Evolutionary conservation across 2,113 vertebrate species (phyloP).

Genomic region (Rhegmatorhina hoffmannsi): DNA sequence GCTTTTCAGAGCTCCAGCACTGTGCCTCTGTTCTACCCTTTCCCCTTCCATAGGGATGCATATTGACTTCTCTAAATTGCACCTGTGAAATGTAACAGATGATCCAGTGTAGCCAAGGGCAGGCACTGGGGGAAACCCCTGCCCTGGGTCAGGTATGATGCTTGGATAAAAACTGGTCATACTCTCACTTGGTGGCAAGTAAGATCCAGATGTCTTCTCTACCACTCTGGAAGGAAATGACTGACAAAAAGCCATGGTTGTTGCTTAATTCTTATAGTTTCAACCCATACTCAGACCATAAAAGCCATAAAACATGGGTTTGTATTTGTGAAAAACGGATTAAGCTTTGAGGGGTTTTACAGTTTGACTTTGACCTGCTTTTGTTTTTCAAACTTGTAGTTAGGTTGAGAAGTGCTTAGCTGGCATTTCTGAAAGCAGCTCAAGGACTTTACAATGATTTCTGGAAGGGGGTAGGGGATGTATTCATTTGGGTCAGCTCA

Average conservation of each 20-base stretch:
- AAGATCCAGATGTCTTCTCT: background rate
- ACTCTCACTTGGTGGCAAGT: background rate
- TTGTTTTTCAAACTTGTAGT: slow-evolving; percentile 18
- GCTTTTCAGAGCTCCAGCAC: background rate
- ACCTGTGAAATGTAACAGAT: background rate
- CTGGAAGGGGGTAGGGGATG: background rate
- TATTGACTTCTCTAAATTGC: background rate
- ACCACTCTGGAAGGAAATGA: fast-evolving
- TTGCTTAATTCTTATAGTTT: background rate
- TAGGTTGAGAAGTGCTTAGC: slow-evolving; percentile 9
- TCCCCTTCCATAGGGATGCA: background rate
- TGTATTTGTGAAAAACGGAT: background rate
- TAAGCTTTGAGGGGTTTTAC: background rate
- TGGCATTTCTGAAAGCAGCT: slow-evolving; percentile 30
- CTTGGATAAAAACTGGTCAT: background rate
- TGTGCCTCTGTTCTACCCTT: background rate
- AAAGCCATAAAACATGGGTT: background rate
- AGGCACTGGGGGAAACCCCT: background rate
- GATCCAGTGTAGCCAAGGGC: background rate
- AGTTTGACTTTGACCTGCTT: slow-evolving; percentile 51
- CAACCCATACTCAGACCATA: background rate
- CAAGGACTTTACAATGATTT: background rate
- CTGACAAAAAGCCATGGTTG: background rate
- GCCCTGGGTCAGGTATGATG: background rate
- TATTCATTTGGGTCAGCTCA: background rate